Evolutionary conservation across 35 echinoderm and acorn worm species (phyloP).

Genomic region (Ophiothrix spiculata): DNA sequence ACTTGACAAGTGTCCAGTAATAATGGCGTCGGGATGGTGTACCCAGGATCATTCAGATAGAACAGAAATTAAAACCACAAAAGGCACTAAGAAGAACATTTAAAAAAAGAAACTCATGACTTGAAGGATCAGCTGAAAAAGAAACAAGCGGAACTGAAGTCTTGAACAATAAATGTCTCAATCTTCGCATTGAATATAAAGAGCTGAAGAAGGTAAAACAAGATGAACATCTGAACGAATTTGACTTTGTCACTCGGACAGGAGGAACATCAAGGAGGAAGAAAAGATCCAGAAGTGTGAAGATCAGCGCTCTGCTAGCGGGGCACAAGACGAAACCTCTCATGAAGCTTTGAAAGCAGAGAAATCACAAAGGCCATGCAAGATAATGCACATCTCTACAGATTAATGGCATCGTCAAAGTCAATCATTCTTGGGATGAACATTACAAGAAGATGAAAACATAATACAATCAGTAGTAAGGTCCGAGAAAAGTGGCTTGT

Average conservation of each 20-base stretch:
- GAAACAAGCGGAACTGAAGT: background rate
- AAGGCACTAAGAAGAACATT: background rate
- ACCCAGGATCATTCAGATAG: background rate
- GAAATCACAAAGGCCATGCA: background rate
- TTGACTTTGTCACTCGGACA: slow-evolving; percentile 25
- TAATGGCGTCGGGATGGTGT: background rate
- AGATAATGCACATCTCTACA: background rate
- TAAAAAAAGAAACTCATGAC: slow-evolving; percentile 14
- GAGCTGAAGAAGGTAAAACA: slow-evolving; percentile 18
- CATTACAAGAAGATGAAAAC: slow-evolving; percentile 24
- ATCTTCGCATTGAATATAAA: background rate
- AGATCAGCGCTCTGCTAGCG: slow-evolving; percentile 1
- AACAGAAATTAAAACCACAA: background rate
- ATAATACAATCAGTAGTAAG: too few species aligned
- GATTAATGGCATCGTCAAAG: slow-evolving; percentile 24
- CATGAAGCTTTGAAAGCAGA: background rate
- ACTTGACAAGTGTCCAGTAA: background rate
- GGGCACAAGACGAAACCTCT: background rate
- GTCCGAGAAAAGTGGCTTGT: too few species aligned
- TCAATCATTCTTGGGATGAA: slow-evolving; percentile 27
- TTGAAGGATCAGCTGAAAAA: background rate
- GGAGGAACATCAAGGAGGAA: background rate
- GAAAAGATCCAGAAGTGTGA: background rate
- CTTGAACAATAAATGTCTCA: background rate
- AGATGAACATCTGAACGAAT: slow-evolving; percentile 20